Evolutionary conservation across 2,113 vertebrate species (phyloP).

Genomic region (Tringa solitaria): DNA sequence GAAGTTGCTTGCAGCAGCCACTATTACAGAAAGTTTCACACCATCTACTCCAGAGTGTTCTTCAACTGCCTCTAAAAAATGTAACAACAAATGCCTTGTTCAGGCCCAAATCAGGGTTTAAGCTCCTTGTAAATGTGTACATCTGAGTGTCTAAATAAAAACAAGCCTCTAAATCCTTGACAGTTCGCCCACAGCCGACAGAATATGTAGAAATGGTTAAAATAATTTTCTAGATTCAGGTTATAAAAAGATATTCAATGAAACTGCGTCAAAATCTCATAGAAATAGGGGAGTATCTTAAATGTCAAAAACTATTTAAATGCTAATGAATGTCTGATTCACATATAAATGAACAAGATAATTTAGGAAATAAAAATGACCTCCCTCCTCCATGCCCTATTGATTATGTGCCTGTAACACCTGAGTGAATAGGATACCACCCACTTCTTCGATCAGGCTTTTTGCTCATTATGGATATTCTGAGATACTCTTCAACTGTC

Average conservation of each 20-base stretch:
- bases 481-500: neutral
- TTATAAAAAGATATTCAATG: conserved; percentile 31
- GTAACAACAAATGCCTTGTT: neutral
- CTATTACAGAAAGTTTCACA: neutral
- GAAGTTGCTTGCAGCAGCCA: neutral
- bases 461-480: neutral
- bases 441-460: neutral
- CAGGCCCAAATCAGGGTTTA: neutral
- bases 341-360: conserved; percentile 30
- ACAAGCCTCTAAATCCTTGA: neutral
- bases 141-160: neutral
- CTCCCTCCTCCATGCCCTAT: conserved; percentile 27
- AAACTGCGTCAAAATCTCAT: conserved; percentile 32
- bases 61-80: neutral
- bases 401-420: conserved; percentile 36
- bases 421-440: neutral
- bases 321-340: conserved; percentile 55
- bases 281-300: conserved; percentile 48
- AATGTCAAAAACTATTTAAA: conserved; percentile 59
- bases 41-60: neutral
- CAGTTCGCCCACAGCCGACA: neutral
- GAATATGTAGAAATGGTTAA: conserved; percentile 24
- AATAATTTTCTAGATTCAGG: neutral
- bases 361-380: conserved; percentile 43
- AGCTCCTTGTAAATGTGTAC: neutral